phyloP scores from a whole-genome alignment of 2,888 invertebrate species.

The Gortyna flavago region DNA sequence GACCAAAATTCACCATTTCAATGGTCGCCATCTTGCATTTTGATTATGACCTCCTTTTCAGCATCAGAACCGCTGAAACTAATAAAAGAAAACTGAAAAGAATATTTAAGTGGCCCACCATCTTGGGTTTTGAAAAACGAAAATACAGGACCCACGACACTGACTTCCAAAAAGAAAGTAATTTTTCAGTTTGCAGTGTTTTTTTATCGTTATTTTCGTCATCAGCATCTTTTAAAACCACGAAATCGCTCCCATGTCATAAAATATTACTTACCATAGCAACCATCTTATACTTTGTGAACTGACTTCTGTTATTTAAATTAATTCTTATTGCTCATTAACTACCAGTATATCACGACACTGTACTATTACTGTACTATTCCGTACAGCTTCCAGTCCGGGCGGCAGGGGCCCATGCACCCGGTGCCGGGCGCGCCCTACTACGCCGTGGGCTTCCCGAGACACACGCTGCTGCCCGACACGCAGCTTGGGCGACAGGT shows the following conservation, averaged over 20 bases:
- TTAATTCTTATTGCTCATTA: background rate
- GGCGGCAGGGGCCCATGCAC: conserved; percentile 94
- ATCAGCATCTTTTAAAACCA: background rate
- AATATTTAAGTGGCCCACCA: background rate
- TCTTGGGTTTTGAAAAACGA: too few species aligned
- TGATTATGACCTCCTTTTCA: background rate
- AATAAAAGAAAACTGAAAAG: background rate
- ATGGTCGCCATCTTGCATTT: background rate
- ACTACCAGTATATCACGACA: background rate
- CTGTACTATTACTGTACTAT: too few species aligned
- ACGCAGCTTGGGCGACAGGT: conserved; percentile 93
- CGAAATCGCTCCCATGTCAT: background rate
- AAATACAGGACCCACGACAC: too few species aligned
- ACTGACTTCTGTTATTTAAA: background rate
- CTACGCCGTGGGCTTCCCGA: conserved; percentile 96
- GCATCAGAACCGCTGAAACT: background rate
- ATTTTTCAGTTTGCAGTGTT: too few species aligned
- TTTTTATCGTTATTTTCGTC: too few species aligned
- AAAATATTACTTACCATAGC: background rate
- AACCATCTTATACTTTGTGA: background rate
- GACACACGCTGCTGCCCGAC: conserved; percentile 95
- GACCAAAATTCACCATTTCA: background rate
- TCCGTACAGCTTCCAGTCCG: conserved; percentile 93
- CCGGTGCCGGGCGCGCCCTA: conserved; percentile 96
- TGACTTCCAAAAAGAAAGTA: too few species aligned